Conservation (phyloP, 2,113 vertebrate genomes). For the Eubucco bourcierii region DNA sequence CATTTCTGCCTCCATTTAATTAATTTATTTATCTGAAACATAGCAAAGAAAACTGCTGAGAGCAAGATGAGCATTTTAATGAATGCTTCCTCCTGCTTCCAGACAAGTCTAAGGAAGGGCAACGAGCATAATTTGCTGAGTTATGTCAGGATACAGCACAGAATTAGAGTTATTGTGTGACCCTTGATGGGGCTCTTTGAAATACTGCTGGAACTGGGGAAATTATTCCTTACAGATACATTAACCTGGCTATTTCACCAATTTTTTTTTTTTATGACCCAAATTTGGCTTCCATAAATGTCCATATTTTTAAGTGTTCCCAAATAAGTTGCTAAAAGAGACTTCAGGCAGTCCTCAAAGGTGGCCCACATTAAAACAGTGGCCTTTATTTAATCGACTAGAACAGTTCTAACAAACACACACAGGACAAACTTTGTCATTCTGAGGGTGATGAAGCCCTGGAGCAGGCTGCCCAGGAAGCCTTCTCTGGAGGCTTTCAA, state of each 20-base stretch:
- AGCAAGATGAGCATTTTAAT: slow-evolving; percentile 29
- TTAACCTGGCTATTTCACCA: not conserved
- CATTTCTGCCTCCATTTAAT: not conserved
- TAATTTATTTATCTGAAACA: slow-evolving; percentile 60
- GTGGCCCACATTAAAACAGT: not conserved
- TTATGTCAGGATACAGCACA: not conserved
- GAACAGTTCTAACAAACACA: not conserved
- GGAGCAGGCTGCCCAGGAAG: too few relatives aligned
- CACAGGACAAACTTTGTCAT: not conserved
- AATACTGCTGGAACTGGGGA: not conserved
- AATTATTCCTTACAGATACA: not conserved
- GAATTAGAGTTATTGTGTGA: not conserved
- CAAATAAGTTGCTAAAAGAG: not conserved
- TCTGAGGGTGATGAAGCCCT: too few relatives aligned
- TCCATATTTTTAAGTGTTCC: not conserved
- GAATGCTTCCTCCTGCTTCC: slow-evolving; percentile 18
- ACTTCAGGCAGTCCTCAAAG: not conserved
- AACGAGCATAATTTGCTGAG: not conserved
- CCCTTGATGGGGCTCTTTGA: not conserved
- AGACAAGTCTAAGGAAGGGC: not conserved
- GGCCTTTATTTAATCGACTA: not conserved
- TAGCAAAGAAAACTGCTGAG: not conserved
- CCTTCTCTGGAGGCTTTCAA: too few relatives aligned
- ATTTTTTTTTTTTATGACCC: not conserved
- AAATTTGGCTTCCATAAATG: not conserved